phyloP scores from a whole-genome alignment of 2,797 vertebrate species.

The Macropus fuliginosus region DNA sequence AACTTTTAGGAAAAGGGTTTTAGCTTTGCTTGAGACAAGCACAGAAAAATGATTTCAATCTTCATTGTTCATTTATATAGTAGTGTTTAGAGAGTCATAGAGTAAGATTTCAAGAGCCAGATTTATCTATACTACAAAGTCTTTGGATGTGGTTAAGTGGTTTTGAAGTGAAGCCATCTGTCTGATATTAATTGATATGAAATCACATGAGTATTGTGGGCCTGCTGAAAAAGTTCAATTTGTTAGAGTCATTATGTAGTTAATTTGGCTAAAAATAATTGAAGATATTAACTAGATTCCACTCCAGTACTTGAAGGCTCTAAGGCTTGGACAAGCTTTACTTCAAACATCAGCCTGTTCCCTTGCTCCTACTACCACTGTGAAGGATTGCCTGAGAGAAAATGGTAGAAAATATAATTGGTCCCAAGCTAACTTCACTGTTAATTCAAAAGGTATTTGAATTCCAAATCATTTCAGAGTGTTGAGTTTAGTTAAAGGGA shows the following conservation, averaged over 20 bases:
- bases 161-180: not conserved
- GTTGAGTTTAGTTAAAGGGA: not conserved
- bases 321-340: not conserved
- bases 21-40: not conserved
- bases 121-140: not conserved
- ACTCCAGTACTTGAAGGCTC: not conserved
- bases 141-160: not conserved
- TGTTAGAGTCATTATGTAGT: not conserved
- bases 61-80: not conserved
- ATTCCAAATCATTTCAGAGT: not conserved
- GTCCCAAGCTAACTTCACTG: not conserved
- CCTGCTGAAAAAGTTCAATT: not conserved
- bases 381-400: not conserved
- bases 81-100: not conserved
- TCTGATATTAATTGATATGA: not conserved
- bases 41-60: not conserved
- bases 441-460: not conserved
- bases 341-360: not conserved
- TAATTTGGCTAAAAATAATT: not conserved
- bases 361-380: not conserved
- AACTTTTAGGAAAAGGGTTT: not conserved
- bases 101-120: not conserved
- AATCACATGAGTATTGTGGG: not conserved
- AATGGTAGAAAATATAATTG: slow-evolving; percentile 8
- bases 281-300: not conserved